Conservation (phyloP, 2,113 vertebrate genomes). For the Brachypteracias leptosomus region DNA sequence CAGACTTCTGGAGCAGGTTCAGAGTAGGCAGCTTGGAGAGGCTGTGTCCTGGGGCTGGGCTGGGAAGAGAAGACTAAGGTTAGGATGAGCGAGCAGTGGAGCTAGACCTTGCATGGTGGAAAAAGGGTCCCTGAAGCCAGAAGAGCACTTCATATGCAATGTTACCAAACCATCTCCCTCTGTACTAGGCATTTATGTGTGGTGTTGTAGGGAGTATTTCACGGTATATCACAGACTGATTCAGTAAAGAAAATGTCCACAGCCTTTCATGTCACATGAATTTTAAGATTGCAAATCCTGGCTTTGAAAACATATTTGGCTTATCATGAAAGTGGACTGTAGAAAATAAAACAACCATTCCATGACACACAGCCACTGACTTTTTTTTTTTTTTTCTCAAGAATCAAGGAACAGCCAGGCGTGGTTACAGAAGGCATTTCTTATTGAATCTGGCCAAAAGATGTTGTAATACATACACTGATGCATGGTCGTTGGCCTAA, state of each 20-base stretch:
- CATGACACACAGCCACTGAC: not conserved
- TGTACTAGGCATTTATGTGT: fast-evolving
- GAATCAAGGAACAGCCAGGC: not conserved
- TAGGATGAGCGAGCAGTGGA: not conserved
- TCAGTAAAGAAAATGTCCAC: not conserved
- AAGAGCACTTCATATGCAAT: not conserved
- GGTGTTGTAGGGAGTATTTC: not conserved
- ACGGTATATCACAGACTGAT: not conserved
- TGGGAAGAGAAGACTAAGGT: not conserved
- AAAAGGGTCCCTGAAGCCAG: not conserved
- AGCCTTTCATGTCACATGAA: not conserved
- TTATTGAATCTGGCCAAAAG: not conserved
- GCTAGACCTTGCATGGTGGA: not conserved
- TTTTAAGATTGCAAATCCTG: not conserved
- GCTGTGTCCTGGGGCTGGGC: not conserved
- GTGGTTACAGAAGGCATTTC: not conserved
- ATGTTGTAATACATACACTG: not conserved
- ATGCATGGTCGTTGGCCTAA: not conserved
- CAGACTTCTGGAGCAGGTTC: not conserved
- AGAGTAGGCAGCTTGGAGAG: not conserved
- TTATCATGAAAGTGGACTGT: not conserved
- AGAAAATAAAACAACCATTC: not conserved
- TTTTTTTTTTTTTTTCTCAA: not conserved
- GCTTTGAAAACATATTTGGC: not conserved
- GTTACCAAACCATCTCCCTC: not conserved